Evolutionary conservation across 1,140 invertebrate genomes (phyloP).

Genomic region (Meloidogyne floridensis): DNA sequence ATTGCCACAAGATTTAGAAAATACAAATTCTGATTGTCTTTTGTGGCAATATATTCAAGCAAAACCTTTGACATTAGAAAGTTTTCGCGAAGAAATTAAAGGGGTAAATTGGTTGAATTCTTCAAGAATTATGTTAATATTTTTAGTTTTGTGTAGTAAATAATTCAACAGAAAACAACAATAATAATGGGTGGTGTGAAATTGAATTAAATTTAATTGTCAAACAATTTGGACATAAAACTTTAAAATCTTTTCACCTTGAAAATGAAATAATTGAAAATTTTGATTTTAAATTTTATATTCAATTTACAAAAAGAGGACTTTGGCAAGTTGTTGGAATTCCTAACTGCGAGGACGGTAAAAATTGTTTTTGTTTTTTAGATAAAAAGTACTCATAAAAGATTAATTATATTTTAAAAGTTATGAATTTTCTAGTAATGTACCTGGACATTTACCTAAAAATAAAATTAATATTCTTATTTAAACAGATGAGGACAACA

Average conservation of each 20-base stretch:
- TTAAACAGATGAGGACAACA: neutral
- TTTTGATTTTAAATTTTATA: conserved; percentile 1
- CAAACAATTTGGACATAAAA: conserved; percentile 2
- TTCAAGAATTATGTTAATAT: neutral
- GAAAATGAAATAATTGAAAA: neutral
- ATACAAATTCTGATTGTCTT: neutral
- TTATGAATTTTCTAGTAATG: no score
- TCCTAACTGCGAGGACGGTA: neutral
- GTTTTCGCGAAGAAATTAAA: neutral
- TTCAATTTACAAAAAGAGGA: neutral
- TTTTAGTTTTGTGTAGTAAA: neutral
- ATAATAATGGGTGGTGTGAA: neutral
- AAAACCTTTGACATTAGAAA: neutral
- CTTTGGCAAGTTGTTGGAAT: conserved; percentile 8
- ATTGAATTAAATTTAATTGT: conserved; percentile 1
- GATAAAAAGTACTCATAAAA: no score
- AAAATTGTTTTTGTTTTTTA: no score
- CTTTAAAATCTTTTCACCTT: neutral
- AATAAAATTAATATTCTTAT: neutral
- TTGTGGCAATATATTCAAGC: conserved; percentile 2
- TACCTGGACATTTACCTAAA: no score
- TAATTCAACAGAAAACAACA: neutral
- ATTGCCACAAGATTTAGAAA: neutral
- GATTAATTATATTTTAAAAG: no score
- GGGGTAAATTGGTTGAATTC: neutral